Evolutionary conservation across 64 coral and sea anemone species (phyloP).

Genomic region (Montipora cactus): DNA sequence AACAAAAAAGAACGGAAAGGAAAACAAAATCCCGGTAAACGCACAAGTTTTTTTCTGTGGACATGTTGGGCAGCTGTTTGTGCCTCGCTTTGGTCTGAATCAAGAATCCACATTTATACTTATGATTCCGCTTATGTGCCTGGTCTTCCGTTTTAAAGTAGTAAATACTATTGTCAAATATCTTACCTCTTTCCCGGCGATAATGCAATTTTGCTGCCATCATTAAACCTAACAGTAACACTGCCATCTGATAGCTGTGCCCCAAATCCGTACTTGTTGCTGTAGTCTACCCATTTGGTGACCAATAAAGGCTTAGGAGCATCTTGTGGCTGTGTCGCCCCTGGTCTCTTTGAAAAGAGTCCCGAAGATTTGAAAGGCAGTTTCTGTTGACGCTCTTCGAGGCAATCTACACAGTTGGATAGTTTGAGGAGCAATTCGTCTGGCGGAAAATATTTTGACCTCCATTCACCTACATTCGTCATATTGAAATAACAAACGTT

Average conservation of each 20-base stretch:
- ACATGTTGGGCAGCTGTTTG: too few relatives aligned
- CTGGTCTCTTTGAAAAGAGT: slow-evolving; percentile 27
- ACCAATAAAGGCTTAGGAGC: slow-evolving; percentile 61
- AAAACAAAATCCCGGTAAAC: too few relatives aligned
- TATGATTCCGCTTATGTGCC: too few relatives aligned
- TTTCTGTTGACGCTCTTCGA: slow-evolving; percentile 33
- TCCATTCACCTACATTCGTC: slow-evolving; percentile 21
- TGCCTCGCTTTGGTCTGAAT: too few relatives aligned
- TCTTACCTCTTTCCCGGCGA: slow-evolving; percentile 86
- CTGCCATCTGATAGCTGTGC: slow-evolving; percentile 94
- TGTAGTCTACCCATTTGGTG: slow-evolving; percentile 97
- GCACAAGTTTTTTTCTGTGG: too few relatives aligned
- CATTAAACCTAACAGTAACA: slow-evolving; percentile 94
- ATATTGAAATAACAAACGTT: neutral
- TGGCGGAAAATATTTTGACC: slow-evolving; percentile 60
- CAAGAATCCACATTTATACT: too few relatives aligned
- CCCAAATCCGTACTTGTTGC: slow-evolving; percentile 98
- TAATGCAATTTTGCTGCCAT: slow-evolving; percentile 88
- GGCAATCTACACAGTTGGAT: slow-evolving; percentile 58
- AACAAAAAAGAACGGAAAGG: too few relatives aligned
- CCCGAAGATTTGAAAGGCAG: neutral
- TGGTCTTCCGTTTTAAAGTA: neutral
- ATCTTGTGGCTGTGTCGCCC: neutral
- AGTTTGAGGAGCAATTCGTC: slow-evolving; percentile 73
- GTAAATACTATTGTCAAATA: neutral